Conservation (phyloP, 1,140 invertebrate species). For the Zaprionus ghesquierei region DNA sequence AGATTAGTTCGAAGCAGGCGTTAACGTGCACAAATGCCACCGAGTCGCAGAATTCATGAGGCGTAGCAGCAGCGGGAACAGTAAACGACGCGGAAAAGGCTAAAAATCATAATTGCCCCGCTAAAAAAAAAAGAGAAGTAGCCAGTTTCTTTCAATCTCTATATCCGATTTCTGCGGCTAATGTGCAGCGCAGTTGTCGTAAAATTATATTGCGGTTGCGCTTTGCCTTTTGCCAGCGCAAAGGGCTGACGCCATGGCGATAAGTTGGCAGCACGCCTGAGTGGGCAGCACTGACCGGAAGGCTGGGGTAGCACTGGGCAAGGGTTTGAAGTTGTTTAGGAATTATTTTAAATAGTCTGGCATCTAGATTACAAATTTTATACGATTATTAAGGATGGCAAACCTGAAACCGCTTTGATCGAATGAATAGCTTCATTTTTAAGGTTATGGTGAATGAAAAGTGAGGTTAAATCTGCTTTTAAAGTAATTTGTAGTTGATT, state of each 20-base stretch:
- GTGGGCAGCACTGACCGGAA: not conserved
- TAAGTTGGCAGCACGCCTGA: not conserved
- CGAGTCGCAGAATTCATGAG: slow-evolving; percentile 33
- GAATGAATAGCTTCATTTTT: no score
- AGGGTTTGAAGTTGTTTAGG: not conserved
- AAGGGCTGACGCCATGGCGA: not conserved
- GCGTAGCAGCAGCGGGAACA: slow-evolving; percentile 6
- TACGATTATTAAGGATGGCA: no score
- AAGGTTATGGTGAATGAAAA: no score
- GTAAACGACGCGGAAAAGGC: slow-evolving; percentile 40
- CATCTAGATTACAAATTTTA: no score
- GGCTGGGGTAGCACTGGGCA: not conserved
- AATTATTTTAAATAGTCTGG: no score
- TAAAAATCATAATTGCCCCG: slow-evolving; percentile 38
- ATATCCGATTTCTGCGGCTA: not conserved
- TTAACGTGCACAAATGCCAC: slow-evolving; percentile 52
- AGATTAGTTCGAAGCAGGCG: slow-evolving; percentile 53
- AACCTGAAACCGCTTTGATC: no score
- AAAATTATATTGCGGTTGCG: not conserved
- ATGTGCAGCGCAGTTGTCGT: not conserved
- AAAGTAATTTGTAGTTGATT: no score
- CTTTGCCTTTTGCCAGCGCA: not conserved
- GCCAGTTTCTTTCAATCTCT: slow-evolving; percentile 12
- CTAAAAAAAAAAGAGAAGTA: slow-evolving; percentile 4
- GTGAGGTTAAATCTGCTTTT: no score